Evolutionary conservation across 2,888 invertebrate species (phyloP).

Genomic region (Balanococcus diminutus): DNA sequence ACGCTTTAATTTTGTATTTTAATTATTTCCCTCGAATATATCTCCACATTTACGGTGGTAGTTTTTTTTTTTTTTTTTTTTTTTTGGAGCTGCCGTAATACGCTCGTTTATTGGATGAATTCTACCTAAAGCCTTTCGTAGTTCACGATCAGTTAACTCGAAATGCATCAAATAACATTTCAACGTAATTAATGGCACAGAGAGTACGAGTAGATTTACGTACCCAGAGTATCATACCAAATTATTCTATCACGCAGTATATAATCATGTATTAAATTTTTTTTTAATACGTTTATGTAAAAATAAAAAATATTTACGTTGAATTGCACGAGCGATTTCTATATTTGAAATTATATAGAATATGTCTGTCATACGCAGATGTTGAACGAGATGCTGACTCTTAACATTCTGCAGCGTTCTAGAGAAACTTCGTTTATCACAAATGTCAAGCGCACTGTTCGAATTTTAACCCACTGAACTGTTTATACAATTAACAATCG

Average conservation of each 20-base stretch:
- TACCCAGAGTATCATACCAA: neutral
- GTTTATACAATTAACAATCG: constrained; percentile 3
- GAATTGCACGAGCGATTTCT: neutral
- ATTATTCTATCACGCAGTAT: neutral
- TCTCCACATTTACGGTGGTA: neutral
- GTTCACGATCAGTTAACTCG: neutral
- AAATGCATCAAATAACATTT: neutral
- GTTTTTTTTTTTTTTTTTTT: neutral
- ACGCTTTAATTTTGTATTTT: constrained; percentile 24
- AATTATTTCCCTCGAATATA: neutral
- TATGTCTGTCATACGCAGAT: constrained; percentile 39
- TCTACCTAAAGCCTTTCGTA: neutral
- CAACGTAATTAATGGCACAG: neutral
- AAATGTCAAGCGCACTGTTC: constrained; percentile 21
- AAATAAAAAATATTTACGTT: neutral
- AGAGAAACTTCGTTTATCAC: constrained; percentile 31
- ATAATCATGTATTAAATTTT: neutral
- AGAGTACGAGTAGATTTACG: neutral
- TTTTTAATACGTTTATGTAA: neutral
- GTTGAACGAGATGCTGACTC: constrained; percentile 44
- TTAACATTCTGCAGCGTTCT: constrained; percentile 37
- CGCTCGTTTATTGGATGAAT: neutral
- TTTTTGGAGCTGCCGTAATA: neutral
- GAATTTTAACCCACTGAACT: neutral
- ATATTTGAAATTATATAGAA: neutral